Evolutionary conservation across 2,113 vertebrate genomes (phyloP).

Genomic region (Zosterops lateralis): DNA sequence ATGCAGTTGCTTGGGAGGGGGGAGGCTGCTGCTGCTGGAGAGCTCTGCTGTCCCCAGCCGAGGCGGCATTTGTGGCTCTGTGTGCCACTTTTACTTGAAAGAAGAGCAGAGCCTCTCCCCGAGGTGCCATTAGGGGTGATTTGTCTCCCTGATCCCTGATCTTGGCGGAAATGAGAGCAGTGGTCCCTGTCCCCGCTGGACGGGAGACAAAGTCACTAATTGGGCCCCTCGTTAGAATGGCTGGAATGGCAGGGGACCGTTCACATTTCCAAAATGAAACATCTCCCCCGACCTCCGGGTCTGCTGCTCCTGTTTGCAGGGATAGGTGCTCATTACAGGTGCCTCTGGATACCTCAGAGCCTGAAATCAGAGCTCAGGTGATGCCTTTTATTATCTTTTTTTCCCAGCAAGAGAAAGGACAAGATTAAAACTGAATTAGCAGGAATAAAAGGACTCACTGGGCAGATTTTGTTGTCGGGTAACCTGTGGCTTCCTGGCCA

Average conservation of each 20-base stretch:
- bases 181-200: background rate
- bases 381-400: background rate
- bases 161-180: constrained; percentile 1
- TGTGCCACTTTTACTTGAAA: background rate
- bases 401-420: background rate
- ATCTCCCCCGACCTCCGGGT: background rate
- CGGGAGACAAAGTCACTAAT: constrained; percentile 5
- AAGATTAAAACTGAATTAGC: constrained; percentile 6
- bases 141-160: constrained; percentile 3
- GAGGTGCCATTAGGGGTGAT: constrained; percentile 36
- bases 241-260: background rate
- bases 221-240: constrained; percentile 27
- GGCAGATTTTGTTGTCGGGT: background rate
- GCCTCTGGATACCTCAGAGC: background rate
- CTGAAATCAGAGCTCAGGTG: background rate
- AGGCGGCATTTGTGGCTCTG: background rate
- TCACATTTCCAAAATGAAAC: background rate
- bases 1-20: background rate
- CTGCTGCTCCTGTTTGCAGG: background rate
- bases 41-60: background rate
- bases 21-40: background rate
- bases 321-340: background rate
- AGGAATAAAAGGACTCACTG: background rate
- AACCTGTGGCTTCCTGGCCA: background rate
- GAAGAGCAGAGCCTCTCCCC: background rate